Percentiles rank a stretch among this genome's conserved stretches.
Evolutionary conservation across 2,113 vertebrate genomes (phyloP).

Genomic region (Eudyptes chrysolophus): DNA sequence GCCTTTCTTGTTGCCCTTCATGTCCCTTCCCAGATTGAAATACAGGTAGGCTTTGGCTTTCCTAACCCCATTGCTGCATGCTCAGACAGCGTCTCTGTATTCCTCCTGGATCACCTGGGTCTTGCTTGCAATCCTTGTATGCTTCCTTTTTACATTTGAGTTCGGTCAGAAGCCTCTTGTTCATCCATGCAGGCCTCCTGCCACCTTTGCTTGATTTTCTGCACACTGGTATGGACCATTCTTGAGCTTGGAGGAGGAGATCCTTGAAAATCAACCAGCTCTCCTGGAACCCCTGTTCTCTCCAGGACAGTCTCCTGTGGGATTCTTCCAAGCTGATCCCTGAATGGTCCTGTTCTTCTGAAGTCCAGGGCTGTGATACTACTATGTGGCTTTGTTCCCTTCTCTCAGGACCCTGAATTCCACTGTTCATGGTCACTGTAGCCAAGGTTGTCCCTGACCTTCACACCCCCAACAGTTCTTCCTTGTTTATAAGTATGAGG

Average conservation of each 20-base stretch:
- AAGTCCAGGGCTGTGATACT: background rate
- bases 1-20: background rate
- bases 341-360: background rate
- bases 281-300: background rate
- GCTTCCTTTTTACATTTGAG: background rate
- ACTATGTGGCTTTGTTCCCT: background rate
- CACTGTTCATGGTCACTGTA: background rate
- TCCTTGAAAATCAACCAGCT: background rate
- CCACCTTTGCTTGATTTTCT: background rate
- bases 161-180: background rate
- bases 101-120: background rate
- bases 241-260: background rate
- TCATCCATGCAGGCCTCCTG: background rate
- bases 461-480: background rate
- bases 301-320: background rate
- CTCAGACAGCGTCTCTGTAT: background rate
- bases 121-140: background rate
- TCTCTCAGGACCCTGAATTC: background rate
- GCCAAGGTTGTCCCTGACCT: background rate
- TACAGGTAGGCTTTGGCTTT: background rate
- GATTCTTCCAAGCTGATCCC: background rate
- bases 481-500: background rate
- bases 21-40: background rate
- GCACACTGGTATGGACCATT: background rate
- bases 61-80: accelerated